Percentiles rank a stretch among this genome's conserved stretches.
Conservation (phyloP, 2,113 vertebrate genomes). For the Salvelinus sp. region DNA sequence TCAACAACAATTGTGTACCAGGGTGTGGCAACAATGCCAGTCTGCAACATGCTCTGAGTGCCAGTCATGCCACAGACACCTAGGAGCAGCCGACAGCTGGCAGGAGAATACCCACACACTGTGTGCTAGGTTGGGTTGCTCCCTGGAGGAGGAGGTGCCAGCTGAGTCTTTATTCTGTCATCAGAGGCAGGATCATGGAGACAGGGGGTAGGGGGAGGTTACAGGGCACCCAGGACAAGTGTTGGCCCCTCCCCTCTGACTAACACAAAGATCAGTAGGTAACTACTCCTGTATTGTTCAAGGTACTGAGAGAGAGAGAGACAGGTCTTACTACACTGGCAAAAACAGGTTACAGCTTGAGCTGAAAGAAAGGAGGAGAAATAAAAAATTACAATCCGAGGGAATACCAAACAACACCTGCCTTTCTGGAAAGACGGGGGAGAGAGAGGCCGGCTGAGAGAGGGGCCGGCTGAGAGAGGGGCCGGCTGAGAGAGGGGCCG, state of each 20-base stretch:
- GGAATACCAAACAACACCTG: slow-evolving; percentile 49
- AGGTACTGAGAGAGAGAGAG: neutral
- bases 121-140: slow-evolving; percentile 47
- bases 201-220: neutral
- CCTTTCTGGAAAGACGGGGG: slow-evolving; percentile 24
- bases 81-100: slow-evolving; percentile 59
- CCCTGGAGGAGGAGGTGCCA: slow-evolving; percentile 46
- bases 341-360: slow-evolving; percentile 59
- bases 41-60: slow-evolving; percentile 33
- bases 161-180: slow-evolving; percentile 42
- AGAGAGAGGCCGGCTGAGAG: neutral
- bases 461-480: neutral
- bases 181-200: neutral
- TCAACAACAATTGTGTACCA: slow-evolving; percentile 1
- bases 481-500: neutral
- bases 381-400: neutral
- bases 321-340: slow-evolving; percentile 6
- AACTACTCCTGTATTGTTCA: slow-evolving; percentile 15
- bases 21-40: slow-evolving; percentile 45
- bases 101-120: slow-evolving; percentile 34
- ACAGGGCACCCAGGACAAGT: slow-evolving; percentile 38
- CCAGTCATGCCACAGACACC: slow-evolving; percentile 36
- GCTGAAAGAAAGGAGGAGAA: neutral
- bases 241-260: slow-evolving; percentile 24
- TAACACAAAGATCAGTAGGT: slow-evolving; percentile 49